Evolutionary conservation across 2,888 invertebrate species (phyloP).

Genomic region (Lathronympha strigana): DNA sequence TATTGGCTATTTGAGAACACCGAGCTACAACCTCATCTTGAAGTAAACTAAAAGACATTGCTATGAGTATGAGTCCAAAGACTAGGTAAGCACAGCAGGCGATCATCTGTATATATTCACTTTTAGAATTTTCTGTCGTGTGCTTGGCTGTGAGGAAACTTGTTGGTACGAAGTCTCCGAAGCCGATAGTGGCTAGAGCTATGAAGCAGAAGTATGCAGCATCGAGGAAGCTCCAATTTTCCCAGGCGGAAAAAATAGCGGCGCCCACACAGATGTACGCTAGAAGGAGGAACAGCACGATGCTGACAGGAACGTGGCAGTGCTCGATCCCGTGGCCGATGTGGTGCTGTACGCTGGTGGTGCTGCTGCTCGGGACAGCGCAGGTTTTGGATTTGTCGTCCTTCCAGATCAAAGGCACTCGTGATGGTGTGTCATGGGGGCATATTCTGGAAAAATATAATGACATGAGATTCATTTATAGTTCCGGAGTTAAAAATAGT

Average conservation of each 20-base stretch:
- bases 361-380: conserved; percentile 70
- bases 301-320: conserved; percentile 74
- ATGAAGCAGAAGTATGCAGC: conserved; percentile 94
- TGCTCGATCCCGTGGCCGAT: conserved; percentile 67
- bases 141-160: conserved; percentile 79
- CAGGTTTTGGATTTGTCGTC: conserved; percentile 73
- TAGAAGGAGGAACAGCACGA: conserved; percentile 87
- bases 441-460: conserved; percentile 68
- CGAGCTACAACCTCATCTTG: conserved; percentile 91
- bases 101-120: conserved; percentile 88
- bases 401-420: conserved; percentile 89
- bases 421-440: conserved; percentile 90
- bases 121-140: conserved; percentile 70
- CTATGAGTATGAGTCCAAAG: conserved; percentile 91
- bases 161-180: conserved; percentile 89
- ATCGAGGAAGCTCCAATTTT: conserved; percentile 91
- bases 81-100: conserved; percentile 92
- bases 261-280: conserved; percentile 91
- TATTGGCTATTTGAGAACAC: conserved; percentile 88
- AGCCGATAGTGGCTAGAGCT: conserved; percentile 92
- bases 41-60: conserved; percentile 93
- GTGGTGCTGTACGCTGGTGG: conserved; percentile 69
- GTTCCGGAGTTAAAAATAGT: too few species aligned
- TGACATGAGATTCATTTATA: background rate
- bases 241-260: conserved; percentile 90